A percentile compares a stretch with the other conserved stretches of the same genome.
Conservation (phyloP, 2,888 invertebrate genomes). For the Apodemia duryi region DNA sequence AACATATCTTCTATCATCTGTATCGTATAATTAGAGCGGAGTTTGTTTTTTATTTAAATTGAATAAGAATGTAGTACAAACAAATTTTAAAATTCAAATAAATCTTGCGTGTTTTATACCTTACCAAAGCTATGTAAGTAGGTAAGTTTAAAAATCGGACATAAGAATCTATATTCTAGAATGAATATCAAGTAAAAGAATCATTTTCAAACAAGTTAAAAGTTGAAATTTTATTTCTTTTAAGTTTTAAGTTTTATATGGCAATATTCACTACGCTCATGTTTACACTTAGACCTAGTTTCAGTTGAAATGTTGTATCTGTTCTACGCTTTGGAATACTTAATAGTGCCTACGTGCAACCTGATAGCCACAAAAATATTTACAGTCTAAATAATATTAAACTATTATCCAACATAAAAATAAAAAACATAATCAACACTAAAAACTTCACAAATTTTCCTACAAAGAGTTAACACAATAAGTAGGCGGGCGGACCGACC, state of each 20-base stretch:
- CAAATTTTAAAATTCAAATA: no score
- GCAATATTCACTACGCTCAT: no score
- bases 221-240: not conserved
- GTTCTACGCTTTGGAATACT: not conserved
- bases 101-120: no score
- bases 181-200: no score
- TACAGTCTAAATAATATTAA: not conserved
- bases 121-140: no score
- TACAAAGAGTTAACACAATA: slow-evolving; percentile 1
- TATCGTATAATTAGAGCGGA: no score
- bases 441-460: not conserved
- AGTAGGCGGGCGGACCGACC: slow-evolving; percentile 68
- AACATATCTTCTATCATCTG: no score
- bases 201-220: not conserved
- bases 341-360: not conserved
- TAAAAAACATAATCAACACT: not conserved
- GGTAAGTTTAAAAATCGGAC: no score
- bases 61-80: no score
- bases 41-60: no score
- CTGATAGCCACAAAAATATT: not conserved
- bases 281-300: not conserved
- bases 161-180: no score
- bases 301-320: not conserved
- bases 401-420: not conserved
- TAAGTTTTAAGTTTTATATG: no score